Evolutionary conservation across 2,888 invertebrate species (phyloP), one percentile per base, ranked within the genome.

Genomic region (Lepidochrysops patricia): DNA sequence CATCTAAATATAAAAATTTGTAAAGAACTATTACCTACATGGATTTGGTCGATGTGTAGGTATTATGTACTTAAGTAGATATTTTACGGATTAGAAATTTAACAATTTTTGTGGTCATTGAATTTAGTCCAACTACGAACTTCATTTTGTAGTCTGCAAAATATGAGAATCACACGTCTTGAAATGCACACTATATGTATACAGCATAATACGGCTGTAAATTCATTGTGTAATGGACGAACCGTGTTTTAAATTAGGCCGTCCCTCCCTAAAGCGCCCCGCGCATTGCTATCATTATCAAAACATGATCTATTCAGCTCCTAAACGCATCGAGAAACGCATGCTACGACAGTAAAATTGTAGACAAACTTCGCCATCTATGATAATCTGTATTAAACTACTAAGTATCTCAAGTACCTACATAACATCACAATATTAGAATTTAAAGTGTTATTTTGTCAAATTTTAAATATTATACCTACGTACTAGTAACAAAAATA

Each of bases 171-270:
- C 76, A 71, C 66, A 66, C 64, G 67, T 68, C 76, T 72, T 74
- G 77, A 79, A 80, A 80, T 84, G 82, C 84, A 83, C 79, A 76
- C 79, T 74, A 80, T 81, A 82, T 81, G 72, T 84, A 83, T 80
- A n/a, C 84, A 80, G 76, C 72, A 72, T 79, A 74, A 81, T 80
- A 78, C 78, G 81, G 78, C 79, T 76, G 83, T 87, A 87, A 87
- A 87, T 85, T 85, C 81, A 86, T 86, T 84, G 84, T 84, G 81
- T 85, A 86, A 86, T 81, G 78, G 80, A 75, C 76, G 76, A 73
- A 74, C 75, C 75, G 75, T 78, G 79, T 74, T 79, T 77, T 75
- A 78, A 87, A 84, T 84, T 84, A 80, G 87, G 82, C 79, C 85
- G 82, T 78, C 79, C 79, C 87, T 84, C 84, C 86, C 85, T 72